phyloP scores from a whole-genome alignment of 1,140 invertebrate genomes.

The Platorchestia sp. region DNA sequence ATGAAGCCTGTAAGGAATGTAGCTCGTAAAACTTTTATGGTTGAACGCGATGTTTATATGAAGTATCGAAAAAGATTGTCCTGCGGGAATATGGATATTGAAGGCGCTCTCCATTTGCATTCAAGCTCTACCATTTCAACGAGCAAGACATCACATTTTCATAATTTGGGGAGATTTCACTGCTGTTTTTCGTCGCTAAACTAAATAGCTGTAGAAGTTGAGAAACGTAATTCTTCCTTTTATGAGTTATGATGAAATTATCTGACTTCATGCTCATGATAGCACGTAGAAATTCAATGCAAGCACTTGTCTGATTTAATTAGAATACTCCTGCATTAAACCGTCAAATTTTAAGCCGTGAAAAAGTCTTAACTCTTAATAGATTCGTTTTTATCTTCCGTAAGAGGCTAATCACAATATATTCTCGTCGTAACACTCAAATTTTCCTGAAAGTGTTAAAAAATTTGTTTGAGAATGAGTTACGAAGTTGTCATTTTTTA shows the following conservation, averaged over 20 bases:
- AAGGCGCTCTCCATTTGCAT: constrained; percentile 29
- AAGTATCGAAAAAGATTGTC: constrained; percentile 52
- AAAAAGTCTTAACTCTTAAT: too few species aligned
- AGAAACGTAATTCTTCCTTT: not conserved
- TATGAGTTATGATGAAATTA: not conserved
- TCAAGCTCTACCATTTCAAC: not conserved
- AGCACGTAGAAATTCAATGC: not conserved
- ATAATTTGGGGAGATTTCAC: not conserved
- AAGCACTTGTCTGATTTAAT: not conserved
- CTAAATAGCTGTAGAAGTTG: not conserved
- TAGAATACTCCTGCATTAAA: not conserved
- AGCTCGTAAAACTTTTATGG: constrained; percentile 50
- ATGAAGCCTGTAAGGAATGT: constrained; percentile 52
- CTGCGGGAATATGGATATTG: constrained; percentile 22
- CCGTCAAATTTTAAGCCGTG: not conserved
- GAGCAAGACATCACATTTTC: not conserved
- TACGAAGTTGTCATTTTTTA: not conserved
- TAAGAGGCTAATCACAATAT: not conserved
- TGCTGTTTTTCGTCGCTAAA: not conserved
- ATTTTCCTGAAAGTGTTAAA: not conserved
- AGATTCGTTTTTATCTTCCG: not conserved
- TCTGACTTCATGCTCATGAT: not conserved
- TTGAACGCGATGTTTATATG: constrained; percentile 54
- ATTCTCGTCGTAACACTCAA: not conserved
- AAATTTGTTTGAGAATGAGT: not conserved